Percentiles rank a stretch among this genome's conserved stretches.
Evolutionary conservation across 2,888 invertebrate species (phyloP).

Genomic region (Eubasilissa splendida): DNA sequence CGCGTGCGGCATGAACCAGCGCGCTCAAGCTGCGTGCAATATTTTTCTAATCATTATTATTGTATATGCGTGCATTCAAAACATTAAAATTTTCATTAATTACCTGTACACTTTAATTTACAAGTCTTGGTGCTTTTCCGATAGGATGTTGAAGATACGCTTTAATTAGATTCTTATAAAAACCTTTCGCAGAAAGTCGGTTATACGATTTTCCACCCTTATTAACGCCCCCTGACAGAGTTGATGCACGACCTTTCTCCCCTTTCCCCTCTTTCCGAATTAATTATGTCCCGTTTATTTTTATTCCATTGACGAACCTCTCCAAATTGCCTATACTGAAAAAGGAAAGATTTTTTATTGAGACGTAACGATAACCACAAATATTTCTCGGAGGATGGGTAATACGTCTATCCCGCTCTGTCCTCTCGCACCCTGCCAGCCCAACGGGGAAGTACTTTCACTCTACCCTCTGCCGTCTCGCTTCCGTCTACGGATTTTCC

Average conservation of each 20-base stretch:
- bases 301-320: conserved; percentile 35
- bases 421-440: conserved; percentile 15
- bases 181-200: no score
- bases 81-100: no score
- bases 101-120: no score
- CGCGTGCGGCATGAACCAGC: not conserved
- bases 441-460: conserved; percentile 36
- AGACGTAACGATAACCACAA: conserved; percentile 32
- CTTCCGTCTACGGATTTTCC: conserved; percentile 47
- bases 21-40: conserved; percentile 9
- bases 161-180: no score
- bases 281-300: conserved; percentile 35
- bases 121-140: no score
- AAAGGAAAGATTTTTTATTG: conserved; percentile 27
- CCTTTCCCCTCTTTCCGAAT: conserved; percentile 12
- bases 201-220: no score
- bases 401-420: conserved; percentile 1
- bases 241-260: not conserved
- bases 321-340: conserved; percentile 22
- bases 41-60: no score
- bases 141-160: no score
- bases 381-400: conserved; percentile 10
- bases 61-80: no score
- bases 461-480: conserved; percentile 53
- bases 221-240: no score